phyloP scores from a whole-genome alignment of 2,888 invertebrate species.

The Campopleginae sp. region DNA sequence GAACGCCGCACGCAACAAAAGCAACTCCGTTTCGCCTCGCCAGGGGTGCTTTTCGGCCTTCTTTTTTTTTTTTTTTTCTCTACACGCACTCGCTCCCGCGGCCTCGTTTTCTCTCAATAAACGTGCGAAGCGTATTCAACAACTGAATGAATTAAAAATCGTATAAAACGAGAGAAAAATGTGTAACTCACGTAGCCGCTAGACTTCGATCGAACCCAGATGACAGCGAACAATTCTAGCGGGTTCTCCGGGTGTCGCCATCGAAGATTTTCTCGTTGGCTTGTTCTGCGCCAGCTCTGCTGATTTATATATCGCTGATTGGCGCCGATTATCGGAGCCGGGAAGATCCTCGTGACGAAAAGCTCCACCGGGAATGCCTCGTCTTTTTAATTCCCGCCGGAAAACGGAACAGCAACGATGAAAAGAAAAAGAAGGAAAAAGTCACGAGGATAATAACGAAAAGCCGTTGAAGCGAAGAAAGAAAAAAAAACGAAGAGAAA shows the following conservation, averaged over 20 bases:
- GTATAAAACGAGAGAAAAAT: neutral
- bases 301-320: slow-evolving; percentile 25
- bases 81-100: neutral
- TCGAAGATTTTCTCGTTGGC: slow-evolving; percentile 64
- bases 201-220: slow-evolving; percentile 70
- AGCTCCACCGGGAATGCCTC: neutral
- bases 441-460: neutral
- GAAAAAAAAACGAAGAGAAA: neutral
- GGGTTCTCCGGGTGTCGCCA: slow-evolving; percentile 69
- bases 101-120: neutral
- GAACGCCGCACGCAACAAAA: slow-evolving; percentile 41
- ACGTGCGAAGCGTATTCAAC: neutral
- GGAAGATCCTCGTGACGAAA: slow-evolving; percentile 26
- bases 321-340: neutral
- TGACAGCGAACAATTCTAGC: slow-evolving; percentile 71
- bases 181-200: slow-evolving; percentile 69
- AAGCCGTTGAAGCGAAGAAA: neutral
- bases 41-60: slow-evolving; percentile 8
- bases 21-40: neutral
- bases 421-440: neutral
- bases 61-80: neutral
- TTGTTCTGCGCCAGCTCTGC: slow-evolving; percentile 66
- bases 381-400: slow-evolving; percentile 28
- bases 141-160: neutral
- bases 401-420: neutral